These are phyloP conservation scores for Melanotaenia trifasciata DNA, from an alignment of 2,797 vertebrate species.

Conservation along the genomic window DNA sequence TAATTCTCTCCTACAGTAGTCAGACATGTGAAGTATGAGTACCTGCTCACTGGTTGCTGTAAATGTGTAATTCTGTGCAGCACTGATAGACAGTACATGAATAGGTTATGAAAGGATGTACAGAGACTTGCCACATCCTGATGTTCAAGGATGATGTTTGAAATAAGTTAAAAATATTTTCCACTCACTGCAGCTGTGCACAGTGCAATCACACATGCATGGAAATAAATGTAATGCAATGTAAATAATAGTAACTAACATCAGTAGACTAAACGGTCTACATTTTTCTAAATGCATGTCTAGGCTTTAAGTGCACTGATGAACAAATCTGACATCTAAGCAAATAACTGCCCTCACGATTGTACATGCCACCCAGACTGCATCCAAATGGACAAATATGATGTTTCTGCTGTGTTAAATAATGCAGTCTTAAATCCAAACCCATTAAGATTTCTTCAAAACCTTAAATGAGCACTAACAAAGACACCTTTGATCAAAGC, in stretches of 20 bases:
- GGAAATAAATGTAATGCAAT: neutral
- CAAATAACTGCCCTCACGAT: neutral
- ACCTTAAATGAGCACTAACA: neutral
- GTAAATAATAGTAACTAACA: neutral
- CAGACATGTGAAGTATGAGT: neutral
- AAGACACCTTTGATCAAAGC: neutral
- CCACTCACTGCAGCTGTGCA: neutral
- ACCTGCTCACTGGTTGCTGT: neutral
- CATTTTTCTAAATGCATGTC: no score
- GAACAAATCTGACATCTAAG: slow-evolving; percentile 4
- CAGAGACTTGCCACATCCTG: slow-evolving; percentile 5
- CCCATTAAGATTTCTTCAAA: neutral
- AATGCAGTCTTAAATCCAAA: neutral
- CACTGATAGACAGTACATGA: neutral
- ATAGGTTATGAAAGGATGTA: neutral
- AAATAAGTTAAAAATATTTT: slow-evolving; percentile 11
- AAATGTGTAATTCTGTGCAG: neutral
- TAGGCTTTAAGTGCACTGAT: neutral
- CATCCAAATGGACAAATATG: neutral
- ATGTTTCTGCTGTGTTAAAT: neutral
- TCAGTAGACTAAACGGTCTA: no score
- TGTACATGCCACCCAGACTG: neutral
- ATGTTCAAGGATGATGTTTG: slow-evolving; percentile 6
- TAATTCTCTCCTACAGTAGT: neutral
- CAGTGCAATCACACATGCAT: neutral